Evolutionary conservation across 2,888 invertebrate species (phyloP).

Genomic region (Yponomeuta plumbellus): DNA sequence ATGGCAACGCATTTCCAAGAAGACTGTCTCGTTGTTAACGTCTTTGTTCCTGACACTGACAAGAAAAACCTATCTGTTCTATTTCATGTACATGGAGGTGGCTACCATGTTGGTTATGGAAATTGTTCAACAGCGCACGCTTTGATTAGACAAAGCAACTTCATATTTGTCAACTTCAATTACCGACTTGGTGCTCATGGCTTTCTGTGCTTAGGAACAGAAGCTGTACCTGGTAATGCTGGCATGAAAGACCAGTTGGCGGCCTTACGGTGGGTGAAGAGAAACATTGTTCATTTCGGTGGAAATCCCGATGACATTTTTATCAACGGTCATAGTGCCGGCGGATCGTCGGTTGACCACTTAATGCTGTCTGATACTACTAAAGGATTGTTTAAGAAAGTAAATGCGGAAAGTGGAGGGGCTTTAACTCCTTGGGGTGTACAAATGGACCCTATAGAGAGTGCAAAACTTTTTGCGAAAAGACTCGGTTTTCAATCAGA

Average conservation of each 20-base stretch:
- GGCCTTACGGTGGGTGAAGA: conserved; percentile 21
- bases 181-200: too few species aligned
- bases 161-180: background rate
- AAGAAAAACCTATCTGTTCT: conserved; percentile 1
- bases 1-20: too few species aligned
- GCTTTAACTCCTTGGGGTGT: conserved; percentile 32
- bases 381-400: conserved; percentile 44
- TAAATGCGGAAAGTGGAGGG: conserved; percentile 44
- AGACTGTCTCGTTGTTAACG: background rate
- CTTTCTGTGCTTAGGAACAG: too few species aligned
- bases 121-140: background rate
- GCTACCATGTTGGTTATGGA: conserved; percentile 1
- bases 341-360: conserved; percentile 42
- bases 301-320: conserved; percentile 54
- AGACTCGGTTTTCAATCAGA: conserved; percentile 31
- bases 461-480: conserved; percentile 40
- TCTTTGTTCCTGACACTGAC: conserved; percentile 7
- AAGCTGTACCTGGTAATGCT: too few species aligned
- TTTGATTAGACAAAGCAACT: background rate
- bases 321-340: conserved; percentile 46
- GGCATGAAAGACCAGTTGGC: background rate
- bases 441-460: conserved; percentile 42
- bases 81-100: conserved; percentile 1
- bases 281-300: conserved; percentile 47
- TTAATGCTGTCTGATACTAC: conserved; percentile 42